phyloP scores from a whole-genome alignment of 1,140 invertebrate genomes.

The Sinonovacula constricta region DNA sequence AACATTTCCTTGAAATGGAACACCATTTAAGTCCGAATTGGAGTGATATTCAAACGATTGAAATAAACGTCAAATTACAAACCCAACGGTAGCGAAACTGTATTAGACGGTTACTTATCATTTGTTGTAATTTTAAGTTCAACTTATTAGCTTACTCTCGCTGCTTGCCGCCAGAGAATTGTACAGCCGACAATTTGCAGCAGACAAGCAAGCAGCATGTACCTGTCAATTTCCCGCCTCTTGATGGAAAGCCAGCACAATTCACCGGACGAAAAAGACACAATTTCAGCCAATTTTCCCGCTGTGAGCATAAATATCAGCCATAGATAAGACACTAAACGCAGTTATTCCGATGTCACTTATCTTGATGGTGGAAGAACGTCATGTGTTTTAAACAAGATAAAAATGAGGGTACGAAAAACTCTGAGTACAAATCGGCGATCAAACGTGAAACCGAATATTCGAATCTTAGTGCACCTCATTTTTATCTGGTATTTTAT shows the following conservation, averaged over 20 bases:
- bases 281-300: constrained; percentile 29
- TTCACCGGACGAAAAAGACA: constrained; percentile 21
- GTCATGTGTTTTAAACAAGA: constrained; percentile 37
- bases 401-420: constrained; percentile 10
- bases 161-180: neutral
- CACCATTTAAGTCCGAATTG: no score
- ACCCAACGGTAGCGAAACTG: no score
- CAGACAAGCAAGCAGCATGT: constrained; percentile 25
- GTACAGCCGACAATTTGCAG: constrained; percentile 20
- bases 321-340: constrained; percentile 10
- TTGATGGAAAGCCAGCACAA: constrained; percentile 5
- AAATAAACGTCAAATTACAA: no score
- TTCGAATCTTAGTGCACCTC: constrained; percentile 18
- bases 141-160: constrained; percentile 13
- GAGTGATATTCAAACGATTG: no score
- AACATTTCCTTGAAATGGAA: no score
- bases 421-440: constrained; percentile 11
- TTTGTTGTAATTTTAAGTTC: no score
- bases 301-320: constrained; percentile 21
- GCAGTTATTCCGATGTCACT: constrained; percentile 17
- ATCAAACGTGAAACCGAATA: constrained; percentile 26
- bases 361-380: constrained; percentile 9
- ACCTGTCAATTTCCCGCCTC: constrained; percentile 25
- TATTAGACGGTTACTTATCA: no score
- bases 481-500: constrained; percentile 11